Percentiles rank a stretch among this genome's conserved stretches.
Conservation (phyloP, 2,113 vertebrate genomes). For the Elephas maximus region DNA sequence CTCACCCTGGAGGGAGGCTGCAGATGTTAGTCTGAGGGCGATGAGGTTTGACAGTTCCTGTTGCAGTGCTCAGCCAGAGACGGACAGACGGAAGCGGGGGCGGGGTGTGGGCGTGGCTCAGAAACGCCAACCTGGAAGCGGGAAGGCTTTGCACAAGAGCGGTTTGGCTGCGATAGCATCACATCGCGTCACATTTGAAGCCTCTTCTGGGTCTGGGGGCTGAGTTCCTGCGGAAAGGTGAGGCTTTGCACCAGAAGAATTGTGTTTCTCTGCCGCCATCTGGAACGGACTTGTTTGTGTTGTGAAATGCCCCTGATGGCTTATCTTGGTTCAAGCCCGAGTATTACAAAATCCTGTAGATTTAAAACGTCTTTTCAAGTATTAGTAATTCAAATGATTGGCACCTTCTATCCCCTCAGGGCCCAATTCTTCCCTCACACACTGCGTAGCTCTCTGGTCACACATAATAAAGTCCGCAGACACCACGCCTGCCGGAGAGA, state of each 20-base stretch:
- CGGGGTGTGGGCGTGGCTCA: not conserved
- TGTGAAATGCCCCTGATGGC: not conserved
- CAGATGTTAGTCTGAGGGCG: not conserved
- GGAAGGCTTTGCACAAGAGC: not conserved
- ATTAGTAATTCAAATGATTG: constrained; percentile 61
- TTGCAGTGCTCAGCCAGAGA: not conserved
- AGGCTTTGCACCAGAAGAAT: not conserved
- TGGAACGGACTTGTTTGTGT: not conserved
- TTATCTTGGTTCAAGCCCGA: not conserved
- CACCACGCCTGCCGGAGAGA: not conserved
- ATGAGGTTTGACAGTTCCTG: not conserved
- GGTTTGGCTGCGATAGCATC: not conserved
- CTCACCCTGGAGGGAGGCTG: not conserved
- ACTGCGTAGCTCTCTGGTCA: constrained; percentile 47
- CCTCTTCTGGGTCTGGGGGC: not conserved
- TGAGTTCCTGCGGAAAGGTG: not conserved
- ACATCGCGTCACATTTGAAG: accelerated
- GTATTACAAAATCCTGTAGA: constrained; percentile 11
- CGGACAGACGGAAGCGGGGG: not conserved
- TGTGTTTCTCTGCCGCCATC: not conserved
- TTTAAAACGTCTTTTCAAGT: constrained; percentile 55
- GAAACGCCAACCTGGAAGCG: accelerated
- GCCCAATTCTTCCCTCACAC: constrained; percentile 43
- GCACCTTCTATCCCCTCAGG: constrained; percentile 39
- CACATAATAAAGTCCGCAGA: constrained; percentile 64